These are phyloP conservation scores for Galeopsomyia nigrocyanea DNA, from an alignment of 2,888 invertebrate genomes.

Conservation along the genomic window DNA sequence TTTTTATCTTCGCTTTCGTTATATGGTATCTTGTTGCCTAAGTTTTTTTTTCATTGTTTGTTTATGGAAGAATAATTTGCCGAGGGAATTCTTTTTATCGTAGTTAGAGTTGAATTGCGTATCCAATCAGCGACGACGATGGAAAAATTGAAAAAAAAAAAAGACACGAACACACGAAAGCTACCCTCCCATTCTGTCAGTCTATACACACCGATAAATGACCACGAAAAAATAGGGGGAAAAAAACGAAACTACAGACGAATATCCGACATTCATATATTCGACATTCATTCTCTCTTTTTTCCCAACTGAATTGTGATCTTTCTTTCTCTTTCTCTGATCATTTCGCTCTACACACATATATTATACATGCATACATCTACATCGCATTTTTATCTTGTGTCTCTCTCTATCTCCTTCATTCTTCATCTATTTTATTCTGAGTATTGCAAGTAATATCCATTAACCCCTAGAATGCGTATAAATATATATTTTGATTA, in stretches of 20 bases:
- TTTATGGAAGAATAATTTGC: not conserved
- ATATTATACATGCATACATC: too few relatives aligned
- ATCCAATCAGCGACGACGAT: conserved; percentile 22
- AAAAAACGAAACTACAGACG: conserved; percentile 16
- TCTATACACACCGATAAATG: not conserved
- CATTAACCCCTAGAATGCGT: conserved; percentile 13
- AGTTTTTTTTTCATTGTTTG: too few relatives aligned
- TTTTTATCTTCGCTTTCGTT: too few relatives aligned
- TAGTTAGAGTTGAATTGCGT: not conserved
- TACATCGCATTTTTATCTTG: too few relatives aligned
- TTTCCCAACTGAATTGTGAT: not conserved
- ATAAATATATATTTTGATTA: conserved; percentile 2
- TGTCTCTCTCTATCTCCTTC: not conserved
- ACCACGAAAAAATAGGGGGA: not conserved
- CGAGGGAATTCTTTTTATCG: not conserved
- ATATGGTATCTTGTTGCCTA: too few relatives aligned
- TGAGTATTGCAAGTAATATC: conserved; percentile 12
- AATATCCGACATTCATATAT: not conserved
- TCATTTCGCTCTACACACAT: too few relatives aligned
- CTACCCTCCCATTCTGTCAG: not conserved
- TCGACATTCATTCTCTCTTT: not conserved
- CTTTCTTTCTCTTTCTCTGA: too few relatives aligned
- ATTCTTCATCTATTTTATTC: not conserved
- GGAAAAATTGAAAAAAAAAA: not conserved
- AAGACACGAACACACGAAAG: too few relatives aligned